A percentile compares a stretch with the other conserved stretches of the same genome.
These are phyloP conservation scores for Myotis vivesi DNA, from an alignment of 2,797 vertebrate genomes.

Conservation along the genomic window DNA sequence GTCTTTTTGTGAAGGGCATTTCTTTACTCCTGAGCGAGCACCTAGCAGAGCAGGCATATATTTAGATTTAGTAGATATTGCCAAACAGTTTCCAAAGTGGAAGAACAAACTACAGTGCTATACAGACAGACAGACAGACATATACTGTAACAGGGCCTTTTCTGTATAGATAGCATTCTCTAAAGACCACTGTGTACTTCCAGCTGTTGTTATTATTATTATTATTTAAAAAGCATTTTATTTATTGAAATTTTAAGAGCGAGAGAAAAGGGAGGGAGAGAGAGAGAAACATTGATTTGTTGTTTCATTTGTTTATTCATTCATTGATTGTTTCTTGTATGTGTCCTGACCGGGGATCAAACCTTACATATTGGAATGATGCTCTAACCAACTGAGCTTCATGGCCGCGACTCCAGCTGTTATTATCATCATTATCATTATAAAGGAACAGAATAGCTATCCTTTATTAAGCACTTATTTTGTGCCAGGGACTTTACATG, in stretches of 20 bases:
- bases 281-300: background rate
- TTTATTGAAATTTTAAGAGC: background rate
- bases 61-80: background rate
- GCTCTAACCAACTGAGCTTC: background rate
- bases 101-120: background rate
- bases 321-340: background rate
- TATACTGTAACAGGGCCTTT: background rate
- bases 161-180: background rate
- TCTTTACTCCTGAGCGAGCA: conserved; percentile 1
- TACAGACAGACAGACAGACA: background rate
- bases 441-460: background rate
- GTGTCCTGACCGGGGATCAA: background rate
- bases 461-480: conserved; percentile 12
- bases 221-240: background rate
- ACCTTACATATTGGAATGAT: background rate
- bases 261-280: background rate
- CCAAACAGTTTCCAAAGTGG: background rate
- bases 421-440: background rate
- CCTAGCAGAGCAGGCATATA: background rate
- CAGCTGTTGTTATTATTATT: background rate
- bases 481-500: background rate
- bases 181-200: background rate
- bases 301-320: background rate
- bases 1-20: conserved; percentile 35
- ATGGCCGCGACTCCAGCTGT: background rate